These are phyloP conservation scores for Pandion haliaetus DNA, from an alignment of 2,113 vertebrate species.

Conservation along the genomic window DNA sequence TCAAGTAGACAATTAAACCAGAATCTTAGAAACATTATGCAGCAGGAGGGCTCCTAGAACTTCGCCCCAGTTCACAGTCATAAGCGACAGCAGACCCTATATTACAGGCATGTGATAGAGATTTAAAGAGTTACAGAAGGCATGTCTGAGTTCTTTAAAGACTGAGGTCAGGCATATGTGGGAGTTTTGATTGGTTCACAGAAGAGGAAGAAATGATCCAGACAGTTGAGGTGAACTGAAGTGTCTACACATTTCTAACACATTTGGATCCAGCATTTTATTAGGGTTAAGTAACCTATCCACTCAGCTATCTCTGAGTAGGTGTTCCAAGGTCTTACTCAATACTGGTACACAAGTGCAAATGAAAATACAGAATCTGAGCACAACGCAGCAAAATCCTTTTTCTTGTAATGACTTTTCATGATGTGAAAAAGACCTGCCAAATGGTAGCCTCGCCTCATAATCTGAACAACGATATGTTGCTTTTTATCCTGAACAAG, in stretches of 20 bases:
- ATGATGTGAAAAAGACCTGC: neutral
- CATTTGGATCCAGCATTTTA: neutral
- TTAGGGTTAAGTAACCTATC: neutral
- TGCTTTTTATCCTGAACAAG: neutral
- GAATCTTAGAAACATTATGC: neutral
- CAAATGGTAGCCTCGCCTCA: neutral
- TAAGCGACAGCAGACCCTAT: neutral
- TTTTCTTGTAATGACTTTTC: neutral
- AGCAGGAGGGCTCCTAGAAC: neutral
- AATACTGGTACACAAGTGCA: neutral
- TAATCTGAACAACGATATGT: neutral
- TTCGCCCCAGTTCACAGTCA: neutral
- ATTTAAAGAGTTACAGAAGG: neutral
- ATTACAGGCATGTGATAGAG: accelerated
- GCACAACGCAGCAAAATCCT: neutral
- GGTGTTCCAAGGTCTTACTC: neutral
- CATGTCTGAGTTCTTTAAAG: neutral
- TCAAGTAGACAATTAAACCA: neutral
- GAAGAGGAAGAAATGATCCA: neutral
- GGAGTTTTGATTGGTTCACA: neutral
- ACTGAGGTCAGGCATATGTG: neutral
- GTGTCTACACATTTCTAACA: neutral
- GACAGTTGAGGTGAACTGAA: neutral
- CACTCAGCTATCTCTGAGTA: neutral
- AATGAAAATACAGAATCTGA: neutral